phyloP scores from a whole-genome alignment of 2,797 vertebrate species.

The Chelmon rostratus region DNA sequence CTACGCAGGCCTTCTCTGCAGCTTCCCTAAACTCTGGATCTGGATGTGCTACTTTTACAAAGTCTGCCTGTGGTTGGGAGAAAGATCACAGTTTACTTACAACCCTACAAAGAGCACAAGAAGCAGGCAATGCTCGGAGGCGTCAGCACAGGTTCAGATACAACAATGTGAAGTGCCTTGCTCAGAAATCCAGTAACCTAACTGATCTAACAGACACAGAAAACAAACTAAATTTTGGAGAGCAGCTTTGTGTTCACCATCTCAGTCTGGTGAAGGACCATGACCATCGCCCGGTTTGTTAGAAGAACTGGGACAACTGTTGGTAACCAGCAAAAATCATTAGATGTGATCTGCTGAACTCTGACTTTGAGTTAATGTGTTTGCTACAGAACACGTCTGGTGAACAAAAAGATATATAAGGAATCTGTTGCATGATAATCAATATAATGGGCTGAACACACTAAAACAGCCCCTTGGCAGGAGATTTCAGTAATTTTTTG shows the following conservation, averaged over 20 bases:
- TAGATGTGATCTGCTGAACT: background rate
- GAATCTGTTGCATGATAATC: background rate
- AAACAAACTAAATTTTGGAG: background rate
- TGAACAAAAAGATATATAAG: background rate
- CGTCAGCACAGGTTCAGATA: background rate
- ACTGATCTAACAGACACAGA: background rate
- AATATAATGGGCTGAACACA: background rate
- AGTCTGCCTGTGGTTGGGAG: constrained; percentile 90
- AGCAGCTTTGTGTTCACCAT: background rate
- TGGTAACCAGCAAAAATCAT: background rate
- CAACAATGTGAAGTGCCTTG: too few species aligned
- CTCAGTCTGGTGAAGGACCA: background rate
- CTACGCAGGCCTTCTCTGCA: constrained; percentile 94
- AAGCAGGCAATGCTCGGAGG: background rate
- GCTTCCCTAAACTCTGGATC: constrained; percentile 92
- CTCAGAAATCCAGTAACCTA: too few species aligned
- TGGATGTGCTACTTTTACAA: constrained; percentile 96
- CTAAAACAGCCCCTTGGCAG: background rate
- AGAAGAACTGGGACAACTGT: background rate
- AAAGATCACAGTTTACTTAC: constrained; percentile 17
- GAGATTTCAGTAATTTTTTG: background rate
- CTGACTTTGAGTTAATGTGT: background rate
- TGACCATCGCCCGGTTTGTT: background rate
- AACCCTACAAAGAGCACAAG: background rate
- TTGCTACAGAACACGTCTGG: too few species aligned